Evolutionary conservation across 2,888 invertebrate genomes (phyloP), one percentile per base, ranked within the genome.

Genomic region (Pseudoips prasinana): DNA sequence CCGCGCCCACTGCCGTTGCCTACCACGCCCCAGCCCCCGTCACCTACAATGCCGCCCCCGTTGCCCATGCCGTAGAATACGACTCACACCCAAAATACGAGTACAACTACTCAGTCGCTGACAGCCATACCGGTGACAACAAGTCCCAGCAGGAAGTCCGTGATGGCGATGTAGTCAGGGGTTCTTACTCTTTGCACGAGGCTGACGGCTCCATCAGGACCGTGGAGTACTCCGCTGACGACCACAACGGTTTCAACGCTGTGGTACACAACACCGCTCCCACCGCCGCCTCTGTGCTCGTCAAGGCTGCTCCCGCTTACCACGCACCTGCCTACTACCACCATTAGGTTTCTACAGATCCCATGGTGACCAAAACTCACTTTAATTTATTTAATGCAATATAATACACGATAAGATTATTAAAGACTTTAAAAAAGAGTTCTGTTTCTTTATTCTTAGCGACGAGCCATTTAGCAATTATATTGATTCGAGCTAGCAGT

Each of bases 61-160:
- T 58, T 10, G 60, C 73, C 38, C 67, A 69, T 10, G 35, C 47
- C 7, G 66, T 69, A 32, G 69, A 70, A 39, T 56, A 61, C 29
- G 63, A 85, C 81, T 71, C 86, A 1, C 65, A 85, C 68, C 88
- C 87, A 44, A 79, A 78, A 58, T 88, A 87, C 69, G 83, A 89
- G 57, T 90, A 79, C 80, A 78, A 74, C 34, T 91, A 91, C 78
- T 89, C 89, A 11, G 90, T 91, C 1, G 79, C 88, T 46, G 90
- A 91, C 63, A 73, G 83, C 9, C 89, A 90, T 70, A 90, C 90
- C 64, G 90, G 90, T 25, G 91, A 91, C 76, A 80, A 87, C 72
- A 90, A 90, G 74, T 78, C 81, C 40, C 90, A 90, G 67, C 85
- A 89, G 44, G 91, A 91, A 63, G 56, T 63, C 40, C 80, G 86